phyloP scores from a whole-genome alignment of 2,888 invertebrate genomes.

The Ctenicera cuprea region DNA sequence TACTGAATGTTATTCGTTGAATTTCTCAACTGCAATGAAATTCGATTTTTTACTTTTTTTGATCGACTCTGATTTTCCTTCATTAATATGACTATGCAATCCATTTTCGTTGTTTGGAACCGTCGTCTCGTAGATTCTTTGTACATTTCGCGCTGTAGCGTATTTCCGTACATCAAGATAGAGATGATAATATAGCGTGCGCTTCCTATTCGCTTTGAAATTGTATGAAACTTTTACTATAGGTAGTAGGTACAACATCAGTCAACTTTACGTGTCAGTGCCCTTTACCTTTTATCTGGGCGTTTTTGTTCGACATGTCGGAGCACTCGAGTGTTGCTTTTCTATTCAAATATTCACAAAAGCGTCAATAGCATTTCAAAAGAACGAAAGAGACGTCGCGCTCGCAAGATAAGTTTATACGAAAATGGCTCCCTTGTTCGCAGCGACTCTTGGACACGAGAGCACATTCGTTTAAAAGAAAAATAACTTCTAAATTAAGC shows the following conservation, averaged over 20 bases:
- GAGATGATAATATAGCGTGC: background rate
- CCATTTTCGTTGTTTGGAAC: too few species aligned
- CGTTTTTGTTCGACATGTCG: conserved; percentile 45
- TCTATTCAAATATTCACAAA: conserved; percentile 50
- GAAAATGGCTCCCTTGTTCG: conserved; percentile 30
- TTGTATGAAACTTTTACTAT: conserved; percentile 8
- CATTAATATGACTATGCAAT: background rate
- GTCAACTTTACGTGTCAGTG: conserved; percentile 49
- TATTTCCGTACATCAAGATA: background rate
- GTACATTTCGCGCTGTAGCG: too few species aligned
- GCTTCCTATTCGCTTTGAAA: background rate
- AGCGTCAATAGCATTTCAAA: conserved; percentile 41
- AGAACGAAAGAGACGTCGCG: conserved; percentile 38
- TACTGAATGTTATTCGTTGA: conserved; percentile 31
- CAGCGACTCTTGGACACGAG: conserved; percentile 27
- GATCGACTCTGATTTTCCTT: background rate
- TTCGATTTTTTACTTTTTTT: conserved; percentile 11
- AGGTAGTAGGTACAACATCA: conserved; percentile 31
- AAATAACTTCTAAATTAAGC: conserved; percentile 49
- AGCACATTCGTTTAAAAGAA: conserved; percentile 39
- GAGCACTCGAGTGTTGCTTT: conserved; percentile 50
- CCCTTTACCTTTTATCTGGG: conserved; percentile 45
- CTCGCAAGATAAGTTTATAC: conserved; percentile 41
- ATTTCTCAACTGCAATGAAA: conserved; percentile 7
- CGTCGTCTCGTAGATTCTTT: too few species aligned